phyloP scores from a whole-genome alignment of 2,113 vertebrate genomes.

The Bos indicus region DNA sequence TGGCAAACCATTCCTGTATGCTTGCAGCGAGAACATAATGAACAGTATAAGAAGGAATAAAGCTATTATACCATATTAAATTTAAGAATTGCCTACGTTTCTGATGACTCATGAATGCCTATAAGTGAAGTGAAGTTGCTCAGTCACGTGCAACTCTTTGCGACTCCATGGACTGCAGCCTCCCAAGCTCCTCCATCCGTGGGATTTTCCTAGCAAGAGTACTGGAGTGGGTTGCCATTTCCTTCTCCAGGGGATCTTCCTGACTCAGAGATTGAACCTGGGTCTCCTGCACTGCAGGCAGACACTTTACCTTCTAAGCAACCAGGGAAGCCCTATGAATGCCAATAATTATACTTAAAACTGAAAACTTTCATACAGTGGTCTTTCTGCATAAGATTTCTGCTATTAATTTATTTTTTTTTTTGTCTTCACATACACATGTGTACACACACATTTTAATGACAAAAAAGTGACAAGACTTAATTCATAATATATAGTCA shows the following conservation, averaged over 20 bases:
- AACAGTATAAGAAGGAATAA: neutral
- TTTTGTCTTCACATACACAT: neutral
- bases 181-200: too few species aligned
- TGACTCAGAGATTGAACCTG: too few species aligned
- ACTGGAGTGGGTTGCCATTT: too few species aligned
- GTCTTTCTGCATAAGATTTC: neutral
- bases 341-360: neutral
- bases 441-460: neutral
- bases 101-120: neutral
- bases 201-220: too few species aligned
- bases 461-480: neutral
- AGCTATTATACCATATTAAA: neutral
- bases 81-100: neutral
- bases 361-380: neutral
- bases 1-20: neutral
- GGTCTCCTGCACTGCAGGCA: too few species aligned
- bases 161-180: too few species aligned
- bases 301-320: too few species aligned
- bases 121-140: too few species aligned
- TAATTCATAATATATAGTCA: neutral
- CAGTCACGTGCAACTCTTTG: too few species aligned
- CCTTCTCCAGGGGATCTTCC: too few species aligned
- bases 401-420: neutral
- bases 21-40: neutral
- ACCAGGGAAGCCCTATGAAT: neutral